Conservation (phyloP, 2,797 vertebrate species). For the Pagetopsis macropterus region DNA sequence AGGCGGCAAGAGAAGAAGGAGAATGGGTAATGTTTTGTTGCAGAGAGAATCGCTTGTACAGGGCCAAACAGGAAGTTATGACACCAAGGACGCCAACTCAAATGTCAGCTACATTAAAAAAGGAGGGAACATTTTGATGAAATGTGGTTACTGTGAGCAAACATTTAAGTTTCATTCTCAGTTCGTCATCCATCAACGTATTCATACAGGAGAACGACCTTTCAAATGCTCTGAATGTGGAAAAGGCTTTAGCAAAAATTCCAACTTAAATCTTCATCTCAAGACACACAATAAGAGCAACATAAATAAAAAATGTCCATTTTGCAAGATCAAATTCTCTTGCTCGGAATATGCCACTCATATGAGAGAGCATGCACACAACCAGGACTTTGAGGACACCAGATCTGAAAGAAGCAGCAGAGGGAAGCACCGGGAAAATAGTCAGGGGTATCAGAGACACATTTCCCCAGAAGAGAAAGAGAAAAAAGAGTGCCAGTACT, state of each 20-base stretch:
- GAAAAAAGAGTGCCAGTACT: conserved; percentile 77
- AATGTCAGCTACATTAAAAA: conserved; percentile 43
- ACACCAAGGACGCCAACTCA: not conserved
- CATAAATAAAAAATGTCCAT: conserved; percentile 65
- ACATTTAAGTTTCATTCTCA: conserved; percentile 80
- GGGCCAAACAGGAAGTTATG: not conserved
- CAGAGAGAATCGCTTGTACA: conserved; percentile 16
- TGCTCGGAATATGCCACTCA: conserved; percentile 63
- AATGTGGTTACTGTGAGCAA: conserved; percentile 78
- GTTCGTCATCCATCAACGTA: conserved; percentile 81
- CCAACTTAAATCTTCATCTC: conserved; percentile 82
- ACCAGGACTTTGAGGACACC: conserved; percentile 7
- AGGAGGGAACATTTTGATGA: conserved; percentile 55
- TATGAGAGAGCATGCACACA: conserved; percentile 47
- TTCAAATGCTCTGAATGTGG: conserved; percentile 80
- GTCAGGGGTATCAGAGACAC: not conserved
- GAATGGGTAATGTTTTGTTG: conserved; percentile 27
- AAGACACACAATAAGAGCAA: conserved; percentile 71
- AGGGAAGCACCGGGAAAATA: not conserved
- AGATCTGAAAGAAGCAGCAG: conserved; percentile 21
- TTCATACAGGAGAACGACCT: conserved; percentile 84
- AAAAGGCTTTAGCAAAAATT: conserved; percentile 82
- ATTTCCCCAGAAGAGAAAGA: conserved; percentile 43
- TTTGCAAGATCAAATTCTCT: conserved; percentile 67
- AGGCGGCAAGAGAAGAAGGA: conserved; percentile 66